A percentile compares a stretch with the other conserved stretches of the same genome.
Conservation (phyloP, 2,797 vertebrate genomes). For the Atherinosoma microstoma region DNA sequence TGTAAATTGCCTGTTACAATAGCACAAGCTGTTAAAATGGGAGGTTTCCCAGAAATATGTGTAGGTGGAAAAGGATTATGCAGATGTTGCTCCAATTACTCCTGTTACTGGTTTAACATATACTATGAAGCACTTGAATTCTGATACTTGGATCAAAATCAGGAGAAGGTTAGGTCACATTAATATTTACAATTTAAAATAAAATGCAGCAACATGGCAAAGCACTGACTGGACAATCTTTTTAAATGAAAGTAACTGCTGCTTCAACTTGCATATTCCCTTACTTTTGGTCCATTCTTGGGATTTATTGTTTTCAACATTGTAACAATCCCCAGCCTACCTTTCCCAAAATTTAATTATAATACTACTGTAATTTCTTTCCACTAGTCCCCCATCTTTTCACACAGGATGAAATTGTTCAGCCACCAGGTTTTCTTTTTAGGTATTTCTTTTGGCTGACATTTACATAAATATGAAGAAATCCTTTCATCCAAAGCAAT, state of each 20-base stretch:
- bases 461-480: too few relatives aligned
- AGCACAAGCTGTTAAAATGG: too few relatives aligned
- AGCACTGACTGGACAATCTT: too few relatives aligned
- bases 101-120: neutral
- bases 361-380: too few relatives aligned
- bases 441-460: too few relatives aligned
- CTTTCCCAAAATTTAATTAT: neutral
- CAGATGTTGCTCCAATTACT: constrained; percentile 12
- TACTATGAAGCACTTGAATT: constrained; percentile 1
- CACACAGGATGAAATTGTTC: too few relatives aligned
- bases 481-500: too few relatives aligned
- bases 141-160: neutral
- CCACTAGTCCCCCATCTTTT: too few relatives aligned
- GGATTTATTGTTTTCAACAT: neutral
- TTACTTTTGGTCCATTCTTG: too few relatives aligned
- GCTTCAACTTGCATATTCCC: neutral
- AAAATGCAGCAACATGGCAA: neutral
- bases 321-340: neutral
- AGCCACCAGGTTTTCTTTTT: too few relatives aligned
- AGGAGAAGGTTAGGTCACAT: too few relatives aligned
- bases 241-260: neutral
- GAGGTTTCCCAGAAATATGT: constrained; percentile 2
- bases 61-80: neutral
- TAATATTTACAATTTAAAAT: neutral
- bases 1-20: constrained; percentile 12